These are phyloP conservation scores for Parasteatoda tepidariorum DNA, from an alignment of 1,140 invertebrate species.

Conservation along the genomic window DNA sequence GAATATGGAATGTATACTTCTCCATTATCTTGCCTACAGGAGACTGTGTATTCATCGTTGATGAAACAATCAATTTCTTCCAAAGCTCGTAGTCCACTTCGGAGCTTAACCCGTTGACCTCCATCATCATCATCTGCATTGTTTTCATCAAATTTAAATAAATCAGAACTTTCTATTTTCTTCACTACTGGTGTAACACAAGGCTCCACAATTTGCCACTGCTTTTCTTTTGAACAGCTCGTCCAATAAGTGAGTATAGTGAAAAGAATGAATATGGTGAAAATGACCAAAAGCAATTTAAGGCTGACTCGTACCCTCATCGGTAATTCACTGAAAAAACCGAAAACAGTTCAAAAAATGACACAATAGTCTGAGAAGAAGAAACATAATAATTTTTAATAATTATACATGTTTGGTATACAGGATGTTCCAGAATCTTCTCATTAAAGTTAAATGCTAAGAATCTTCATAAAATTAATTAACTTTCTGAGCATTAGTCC, in stretches of 20 bases:
- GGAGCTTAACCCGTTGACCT: not conserved
- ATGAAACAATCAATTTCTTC: slow-evolving; percentile 90
- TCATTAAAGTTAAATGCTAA: not conserved
- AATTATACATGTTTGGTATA: not conserved
- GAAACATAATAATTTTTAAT: not conserved
- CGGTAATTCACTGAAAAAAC: slow-evolving; percentile 38
- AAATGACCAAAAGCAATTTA: slow-evolving; percentile 71
- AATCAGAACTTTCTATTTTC: not conserved
- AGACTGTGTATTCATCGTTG: slow-evolving; percentile 87
- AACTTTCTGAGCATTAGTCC: not conserved
- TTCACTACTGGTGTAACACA: not conserved
- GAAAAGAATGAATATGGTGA: slow-evolving; percentile 70
- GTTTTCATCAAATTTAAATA: not conserved
- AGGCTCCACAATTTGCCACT: slow-evolving; percentile 23
- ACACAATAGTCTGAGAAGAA: not conserved
- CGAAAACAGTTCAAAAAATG: not conserved
- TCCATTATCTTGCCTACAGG: slow-evolving; percentile 83
- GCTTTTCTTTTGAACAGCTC: slow-evolving; percentile 64
- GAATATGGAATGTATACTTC: slow-evolving; percentile 93
- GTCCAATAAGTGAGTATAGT: slow-evolving; percentile 72
- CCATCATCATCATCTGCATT: slow-evolving; percentile 25
- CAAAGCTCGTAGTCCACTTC: slow-evolving; percentile 62
- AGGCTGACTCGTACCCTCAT: slow-evolving; percentile 72
- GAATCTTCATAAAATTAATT: not conserved
- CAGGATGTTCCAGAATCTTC: not conserved